These are phyloP conservation scores for Gasterosteus aculeatus DNA, from an alignment of 2,113 vertebrate genomes.

Conservation along the genomic window DNA sequence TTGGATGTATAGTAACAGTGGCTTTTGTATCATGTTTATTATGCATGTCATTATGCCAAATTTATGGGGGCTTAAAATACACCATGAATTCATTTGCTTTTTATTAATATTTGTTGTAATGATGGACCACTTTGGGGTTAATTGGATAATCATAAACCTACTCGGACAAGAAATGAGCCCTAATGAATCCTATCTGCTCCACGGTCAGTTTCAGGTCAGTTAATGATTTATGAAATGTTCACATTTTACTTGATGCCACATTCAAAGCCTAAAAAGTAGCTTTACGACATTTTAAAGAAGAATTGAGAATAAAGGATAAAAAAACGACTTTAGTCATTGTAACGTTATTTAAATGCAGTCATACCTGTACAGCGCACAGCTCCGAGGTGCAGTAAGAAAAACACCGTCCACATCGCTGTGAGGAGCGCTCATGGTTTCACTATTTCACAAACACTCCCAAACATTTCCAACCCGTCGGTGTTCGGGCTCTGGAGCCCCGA, in stretches of 20 bases:
- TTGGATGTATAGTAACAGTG: neutral
- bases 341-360: neutral
- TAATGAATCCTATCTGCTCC: neutral
- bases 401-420: constrained; percentile 47
- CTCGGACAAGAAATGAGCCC: neutral
- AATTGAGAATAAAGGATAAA: neutral
- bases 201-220: neutral
- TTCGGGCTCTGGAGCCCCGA: neutral
- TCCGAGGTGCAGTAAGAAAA: neutral
- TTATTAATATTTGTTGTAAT: neutral
- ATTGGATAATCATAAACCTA: neutral
- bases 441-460: neutral
- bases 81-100: neutral
- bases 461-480: neutral
- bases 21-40: neutral
- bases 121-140: neutral
- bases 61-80: too few species aligned
- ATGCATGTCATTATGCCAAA: neutral
- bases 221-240: neutral
- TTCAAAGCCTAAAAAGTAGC: neutral
- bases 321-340: neutral
- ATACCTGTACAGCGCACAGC: constrained; percentile 50
- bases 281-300: neutral
- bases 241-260: neutral
- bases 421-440: constrained; percentile 37